Evolutionary conservation across 2,888 invertebrate species (phyloP), one percentile per base, ranked within the genome.

Genomic region (Lepidochitona cinerea): DNA sequence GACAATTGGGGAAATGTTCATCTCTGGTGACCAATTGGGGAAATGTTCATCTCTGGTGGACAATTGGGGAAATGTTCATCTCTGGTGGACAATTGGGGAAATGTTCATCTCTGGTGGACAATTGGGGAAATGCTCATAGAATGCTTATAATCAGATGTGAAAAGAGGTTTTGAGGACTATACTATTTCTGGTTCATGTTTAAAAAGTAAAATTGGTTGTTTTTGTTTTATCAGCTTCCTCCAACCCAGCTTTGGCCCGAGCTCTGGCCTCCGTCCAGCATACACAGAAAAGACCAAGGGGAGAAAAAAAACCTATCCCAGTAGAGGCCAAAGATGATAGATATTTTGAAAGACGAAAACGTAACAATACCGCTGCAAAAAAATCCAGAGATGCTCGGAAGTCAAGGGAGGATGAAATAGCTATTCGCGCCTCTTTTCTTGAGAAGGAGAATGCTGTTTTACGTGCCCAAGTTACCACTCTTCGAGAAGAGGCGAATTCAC

Each of bases 351-450:
- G 96, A 64, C 92, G 97, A 75, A 94, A 95, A 86, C 92, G 96
- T 9, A 97, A 97, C 90, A 97, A 97, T 89, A 94, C 95, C 88
- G 97, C 97, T 0, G 97, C 97, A 0, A 97, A 97, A 91, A 97
- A 97, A 89, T 96, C 96, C 0, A 91, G 97, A 36, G 97, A 97
- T 89, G 96, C 96, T 0, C 92, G 97, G 33, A 94, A 96, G 89
- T 93, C 95, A 68, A 92, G 97, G 36, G 97, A 97, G 89, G 97
- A 97, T 90, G 95, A 96, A 91, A 94, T 96, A 82, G 96, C 96
- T 0, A 93, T 96, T 87, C 93, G 95, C 69, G 96, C 96, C 0
- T 95, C 95, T 36, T 93, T 95, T 72, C 90, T 97, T 33, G 96
- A 97, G 87, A 96, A 96, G 88, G 96, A 97, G 90, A 97, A 97